A percentile compares a stretch with the other conserved stretches of the same genome.
phyloP scores from a whole-genome alignment of 2,888 invertebrate genomes.

The Hyles lineata region DNA sequence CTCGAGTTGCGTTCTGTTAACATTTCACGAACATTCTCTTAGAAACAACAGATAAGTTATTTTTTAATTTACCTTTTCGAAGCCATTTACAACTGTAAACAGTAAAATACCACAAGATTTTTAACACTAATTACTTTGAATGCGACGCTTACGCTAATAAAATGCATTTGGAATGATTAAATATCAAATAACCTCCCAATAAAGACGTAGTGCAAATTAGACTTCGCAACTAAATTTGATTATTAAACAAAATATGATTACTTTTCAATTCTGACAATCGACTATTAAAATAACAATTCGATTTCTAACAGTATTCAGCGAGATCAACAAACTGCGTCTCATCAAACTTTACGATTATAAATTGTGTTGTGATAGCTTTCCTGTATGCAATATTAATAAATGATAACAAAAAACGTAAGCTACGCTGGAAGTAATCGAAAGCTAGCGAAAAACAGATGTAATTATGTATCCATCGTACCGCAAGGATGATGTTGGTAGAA shows the following conservation, averaged over 20 bases:
- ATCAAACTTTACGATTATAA: constrained; percentile 34
- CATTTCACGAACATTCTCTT: background rate
- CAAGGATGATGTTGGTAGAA: constrained; percentile 66
- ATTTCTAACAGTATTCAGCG: constrained; percentile 43
- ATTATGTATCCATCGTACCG: constrained; percentile 62
- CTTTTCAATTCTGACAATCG: background rate
- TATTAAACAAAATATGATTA: background rate
- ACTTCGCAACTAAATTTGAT: background rate
- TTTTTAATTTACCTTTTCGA: background rate
- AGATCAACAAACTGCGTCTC: constrained; percentile 34
- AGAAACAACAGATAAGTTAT: background rate
- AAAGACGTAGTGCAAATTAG: background rate
- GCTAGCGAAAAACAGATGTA: constrained; percentile 60
- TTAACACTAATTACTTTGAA: background rate
- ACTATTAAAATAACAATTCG: constrained; percentile 44
- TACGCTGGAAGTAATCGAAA: constrained; percentile 62
- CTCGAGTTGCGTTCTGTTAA: background rate
- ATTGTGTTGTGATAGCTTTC: constrained; percentile 31
- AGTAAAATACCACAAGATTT: background rate
- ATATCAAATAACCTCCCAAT: background rate
- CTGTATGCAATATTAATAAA: constrained; percentile 42
- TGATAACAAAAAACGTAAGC: constrained; percentile 52
- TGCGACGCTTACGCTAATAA: background rate
- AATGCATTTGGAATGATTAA: background rate
- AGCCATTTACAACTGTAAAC: background rate